Percentiles rank a stretch among this genome's conserved stretches.
Conservation (phyloP, 2,797 vertebrate species). For the Anisognathus igniventris region DNA sequence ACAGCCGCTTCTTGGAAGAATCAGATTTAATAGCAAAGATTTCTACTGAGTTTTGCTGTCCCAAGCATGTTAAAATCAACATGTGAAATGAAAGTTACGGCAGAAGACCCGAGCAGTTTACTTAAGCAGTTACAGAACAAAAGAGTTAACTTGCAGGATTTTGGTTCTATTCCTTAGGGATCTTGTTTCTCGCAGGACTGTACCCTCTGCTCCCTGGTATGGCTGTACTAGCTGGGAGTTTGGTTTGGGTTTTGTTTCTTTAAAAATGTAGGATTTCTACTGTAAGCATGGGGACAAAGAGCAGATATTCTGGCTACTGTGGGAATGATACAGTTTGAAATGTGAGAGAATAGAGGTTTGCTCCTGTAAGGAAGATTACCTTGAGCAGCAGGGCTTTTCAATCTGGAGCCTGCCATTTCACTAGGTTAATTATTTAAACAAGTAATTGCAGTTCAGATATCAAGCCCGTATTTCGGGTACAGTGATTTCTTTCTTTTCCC, state of each 20-base stretch:
- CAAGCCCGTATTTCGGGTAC: not conserved
- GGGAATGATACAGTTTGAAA: not conserved
- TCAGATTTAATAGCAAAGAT: not conserved
- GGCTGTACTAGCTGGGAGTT: not conserved
- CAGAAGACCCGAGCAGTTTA: not conserved
- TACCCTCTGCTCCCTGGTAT: not conserved
- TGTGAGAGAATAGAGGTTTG: not conserved
- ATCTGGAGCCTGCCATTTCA: not conserved
- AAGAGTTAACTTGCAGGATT: not conserved
- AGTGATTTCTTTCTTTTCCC: not conserved
- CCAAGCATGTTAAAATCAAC: not conserved
- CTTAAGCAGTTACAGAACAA: too few species aligned
- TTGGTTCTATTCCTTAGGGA: not conserved
- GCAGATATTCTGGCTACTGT: not conserved
- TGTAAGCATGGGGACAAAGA: not conserved
- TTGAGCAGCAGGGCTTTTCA: not conserved
- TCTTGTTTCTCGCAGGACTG: not conserved
- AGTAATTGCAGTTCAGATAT: not conserved
- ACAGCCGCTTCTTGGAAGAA: not conserved
- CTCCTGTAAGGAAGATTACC: not conserved
- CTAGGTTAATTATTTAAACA: not conserved
- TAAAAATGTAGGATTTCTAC: not conserved
- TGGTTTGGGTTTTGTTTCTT: not conserved
- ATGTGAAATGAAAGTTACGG: not conserved
- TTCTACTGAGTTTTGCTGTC: not conserved